Evolutionary conservation across 2,113 vertebrate species (phyloP).

Genomic region (Thamnaconus septentrionalis): DNA sequence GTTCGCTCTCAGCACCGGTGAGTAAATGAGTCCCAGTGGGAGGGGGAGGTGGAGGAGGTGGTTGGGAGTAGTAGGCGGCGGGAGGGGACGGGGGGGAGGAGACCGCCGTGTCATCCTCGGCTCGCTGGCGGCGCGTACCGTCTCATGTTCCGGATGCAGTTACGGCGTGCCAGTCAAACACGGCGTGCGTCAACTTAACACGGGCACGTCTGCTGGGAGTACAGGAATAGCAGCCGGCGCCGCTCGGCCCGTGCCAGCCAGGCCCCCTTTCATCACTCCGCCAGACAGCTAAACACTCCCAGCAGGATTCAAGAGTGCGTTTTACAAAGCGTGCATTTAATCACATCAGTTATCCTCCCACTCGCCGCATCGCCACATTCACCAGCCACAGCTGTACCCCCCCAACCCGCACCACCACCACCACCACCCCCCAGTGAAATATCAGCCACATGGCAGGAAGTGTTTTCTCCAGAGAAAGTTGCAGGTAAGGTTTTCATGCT

Average conservation of each 20-base stretch:
- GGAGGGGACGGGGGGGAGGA: slow-evolving; percentile 10
- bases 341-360: slow-evolving; percentile 5
- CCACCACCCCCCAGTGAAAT: no score
- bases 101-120: slow-evolving; percentile 50
- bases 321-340: slow-evolving; percentile 30
- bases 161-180: slow-evolving; percentile 63
- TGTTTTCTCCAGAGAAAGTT: no score
- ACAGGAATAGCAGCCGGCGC: slow-evolving; percentile 53
- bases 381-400: no score
- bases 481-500: no score
- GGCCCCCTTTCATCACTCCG: slow-evolving; percentile 33
- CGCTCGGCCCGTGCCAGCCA: slow-evolving; percentile 10
- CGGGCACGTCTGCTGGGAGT: slow-evolving; percentile 58
- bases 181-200: slow-evolving; percentile 57
- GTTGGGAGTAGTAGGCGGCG: no score
- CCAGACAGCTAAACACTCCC: slow-evolving; percentile 42
- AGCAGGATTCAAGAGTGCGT: slow-evolving; percentile 22
- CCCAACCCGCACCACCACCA: no score
- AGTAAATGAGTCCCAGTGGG: slow-evolving; percentile 66
- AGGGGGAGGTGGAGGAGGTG: slow-evolving; percentile 1
- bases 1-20: slow-evolving; percentile 42
- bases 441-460: no score
- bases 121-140: slow-evolving; percentile 27
- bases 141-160: slow-evolving; percentile 41
- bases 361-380: slow-evolving; percentile 4